These are phyloP conservation scores for Chalcosyrphus nemorum DNA, from an alignment of 2,888 invertebrate genomes.

Conservation along the genomic window DNA sequence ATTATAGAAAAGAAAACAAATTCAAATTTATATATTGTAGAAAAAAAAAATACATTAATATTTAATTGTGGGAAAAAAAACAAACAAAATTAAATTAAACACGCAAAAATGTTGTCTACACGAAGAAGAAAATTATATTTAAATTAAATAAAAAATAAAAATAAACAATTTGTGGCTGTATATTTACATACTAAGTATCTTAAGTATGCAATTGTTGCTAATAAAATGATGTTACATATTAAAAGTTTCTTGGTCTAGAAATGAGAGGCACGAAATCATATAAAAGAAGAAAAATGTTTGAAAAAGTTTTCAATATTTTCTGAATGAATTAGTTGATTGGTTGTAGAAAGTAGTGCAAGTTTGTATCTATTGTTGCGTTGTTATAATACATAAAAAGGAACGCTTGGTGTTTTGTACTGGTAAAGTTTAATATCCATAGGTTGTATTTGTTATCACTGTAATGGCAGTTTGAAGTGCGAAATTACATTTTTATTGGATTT, in stretches of 20 bases:
- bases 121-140: not conserved
- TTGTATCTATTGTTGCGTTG: not conserved
- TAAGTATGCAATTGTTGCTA: slow-evolving; percentile 13
- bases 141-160: not conserved
- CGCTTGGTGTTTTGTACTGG: not conserved
- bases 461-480: not conserved
- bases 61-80: not conserved
- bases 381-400: not conserved
- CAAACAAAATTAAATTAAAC: too few species aligned
- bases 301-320: not conserved
- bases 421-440: not conserved
- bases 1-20: not conserved
- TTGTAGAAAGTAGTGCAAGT: not conserved
- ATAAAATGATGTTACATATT: not conserved
- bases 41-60: not conserved
- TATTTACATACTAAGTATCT: slow-evolving; percentile 23
- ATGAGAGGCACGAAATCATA: not conserved
- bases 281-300: not conserved
- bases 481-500: not conserved
- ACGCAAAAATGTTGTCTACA: not conserved
- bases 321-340: not conserved
- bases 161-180: slow-evolving; percentile 16
- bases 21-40: not conserved
- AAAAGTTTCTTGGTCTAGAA: not conserved
- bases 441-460: not conserved